Evolutionary conservation across 2,888 invertebrate genomes (phyloP).

Genomic region (Nemurella pictetii): DNA sequence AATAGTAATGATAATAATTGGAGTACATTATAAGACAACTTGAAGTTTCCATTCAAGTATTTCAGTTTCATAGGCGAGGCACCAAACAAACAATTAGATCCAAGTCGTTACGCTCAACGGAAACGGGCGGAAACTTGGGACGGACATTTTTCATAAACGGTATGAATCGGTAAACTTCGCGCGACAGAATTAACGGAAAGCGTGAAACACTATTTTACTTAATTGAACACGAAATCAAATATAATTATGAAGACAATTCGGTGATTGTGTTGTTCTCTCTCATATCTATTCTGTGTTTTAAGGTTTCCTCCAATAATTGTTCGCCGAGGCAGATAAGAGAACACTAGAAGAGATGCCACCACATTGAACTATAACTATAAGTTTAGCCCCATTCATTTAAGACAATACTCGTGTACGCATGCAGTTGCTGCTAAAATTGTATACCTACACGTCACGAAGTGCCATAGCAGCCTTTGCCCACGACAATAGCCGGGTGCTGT

Average conservation of each 20-base stretch:
- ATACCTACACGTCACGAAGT: neutral
- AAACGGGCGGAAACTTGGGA: slow-evolving; percentile 9
- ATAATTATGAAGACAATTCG: slow-evolving; percentile 15
- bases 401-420: slow-evolving; percentile 9
- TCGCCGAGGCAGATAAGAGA: neutral
- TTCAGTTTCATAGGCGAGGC: slow-evolving; percentile 27
- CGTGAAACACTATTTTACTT: slow-evolving; percentile 19
- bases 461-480: neutral
- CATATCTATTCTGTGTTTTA: neutral
- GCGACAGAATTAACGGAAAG: slow-evolving; percentile 13
- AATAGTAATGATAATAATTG: slow-evolving; percentile 39
- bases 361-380: neutral
- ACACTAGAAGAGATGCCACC: neutral
- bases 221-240: slow-evolving; percentile 12
- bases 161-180: slow-evolving; percentile 20
- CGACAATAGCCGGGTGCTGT: slow-evolving; percentile 29
- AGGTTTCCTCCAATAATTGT: slow-evolving; percentile 1
- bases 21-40: slow-evolving; percentile 37
- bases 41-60: slow-evolving; percentile 25
- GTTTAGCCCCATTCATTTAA: neutral
- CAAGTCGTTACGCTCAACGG: neutral
- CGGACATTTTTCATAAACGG: slow-evolving; percentile 17
- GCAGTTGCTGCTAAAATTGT: neutral
- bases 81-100: slow-evolving; percentile 35
- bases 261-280: neutral